These are phyloP conservation scores for Zoanthus gigantus DNA, from an alignment of 92 coral and sea anemone genomes.

Conservation along the genomic window DNA sequence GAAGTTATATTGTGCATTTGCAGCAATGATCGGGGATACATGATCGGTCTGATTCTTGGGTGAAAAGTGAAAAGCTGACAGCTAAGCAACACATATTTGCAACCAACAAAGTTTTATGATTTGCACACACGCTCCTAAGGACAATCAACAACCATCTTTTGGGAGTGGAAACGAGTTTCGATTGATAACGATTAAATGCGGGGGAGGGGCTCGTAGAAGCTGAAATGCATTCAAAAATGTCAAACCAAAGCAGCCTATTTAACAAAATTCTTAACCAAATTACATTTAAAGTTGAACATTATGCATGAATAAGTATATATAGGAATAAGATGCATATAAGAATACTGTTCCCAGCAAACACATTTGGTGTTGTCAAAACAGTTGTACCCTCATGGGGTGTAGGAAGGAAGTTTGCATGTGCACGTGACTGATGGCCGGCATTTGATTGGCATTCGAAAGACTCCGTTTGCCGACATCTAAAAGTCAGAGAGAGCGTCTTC, in stretches of 20 bases:
- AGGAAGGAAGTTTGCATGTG: constrained; percentile 8
- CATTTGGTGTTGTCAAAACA: neutral
- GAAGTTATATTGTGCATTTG: neutral
- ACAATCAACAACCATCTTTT: neutral
- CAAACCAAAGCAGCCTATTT: neutral
- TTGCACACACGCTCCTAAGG: neutral
- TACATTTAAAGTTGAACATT: neutral
- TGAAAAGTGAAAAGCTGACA: neutral
- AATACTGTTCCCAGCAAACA: neutral
- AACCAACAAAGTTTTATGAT: neutral
- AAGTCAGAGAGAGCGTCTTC: constrained; percentile 22
- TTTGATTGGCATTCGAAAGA: constrained; percentile 34
- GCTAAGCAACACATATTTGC: neutral
- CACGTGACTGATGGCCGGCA: constrained; percentile 28
- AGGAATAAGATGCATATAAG: no score
- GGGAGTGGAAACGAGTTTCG: constrained; percentile 40
- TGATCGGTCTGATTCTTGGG: neutral
- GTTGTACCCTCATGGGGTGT: neutral
- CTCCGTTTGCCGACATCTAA: neutral
- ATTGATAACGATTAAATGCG: neutral
- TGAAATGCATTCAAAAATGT: neutral
- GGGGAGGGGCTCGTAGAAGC: neutral
- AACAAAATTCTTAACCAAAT: neutral
- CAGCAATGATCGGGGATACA: neutral
- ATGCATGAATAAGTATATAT: neutral